A percentile compares a stretch with the other conserved stretches of the same genome.
Conservation (phyloP, 2,797 vertebrate species). For the Notoglanidium macrostoma region DNA sequence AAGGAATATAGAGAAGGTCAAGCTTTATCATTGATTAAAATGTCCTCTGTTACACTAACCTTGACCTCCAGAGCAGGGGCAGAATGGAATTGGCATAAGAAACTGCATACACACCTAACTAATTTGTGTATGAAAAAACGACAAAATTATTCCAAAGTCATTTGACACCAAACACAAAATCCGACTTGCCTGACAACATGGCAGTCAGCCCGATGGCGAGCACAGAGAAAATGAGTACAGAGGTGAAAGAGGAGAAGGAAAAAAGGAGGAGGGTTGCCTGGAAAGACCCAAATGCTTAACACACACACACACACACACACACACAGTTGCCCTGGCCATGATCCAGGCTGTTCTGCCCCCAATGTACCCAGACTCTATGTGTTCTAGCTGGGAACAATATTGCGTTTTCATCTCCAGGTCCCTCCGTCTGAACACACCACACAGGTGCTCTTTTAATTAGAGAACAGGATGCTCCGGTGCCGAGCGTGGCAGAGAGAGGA, state of each 20-base stretch:
- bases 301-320: slow-evolving; percentile 46
- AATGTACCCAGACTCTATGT: slow-evolving; percentile 63
- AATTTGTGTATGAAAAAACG: slow-evolving; percentile 27
- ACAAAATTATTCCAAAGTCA: slow-evolving; percentile 43
- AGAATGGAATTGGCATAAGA: slow-evolving; percentile 24
- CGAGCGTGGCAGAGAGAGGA: slow-evolving; percentile 45
- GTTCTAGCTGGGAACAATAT: slow-evolving; percentile 67
- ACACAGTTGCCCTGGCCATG: slow-evolving; percentile 63
- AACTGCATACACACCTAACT: slow-evolving; percentile 1
- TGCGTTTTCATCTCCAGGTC: slow-evolving; percentile 61
- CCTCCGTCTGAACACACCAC: slow-evolving; percentile 60
- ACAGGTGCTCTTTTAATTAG: slow-evolving; percentile 81
- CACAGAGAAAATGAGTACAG: slow-evolving; percentile 43
- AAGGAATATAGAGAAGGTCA: background rate
- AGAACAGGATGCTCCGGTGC: slow-evolving; percentile 56
- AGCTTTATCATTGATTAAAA: slow-evolving; percentile 40
- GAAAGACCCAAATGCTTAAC: slow-evolving; percentile 52
- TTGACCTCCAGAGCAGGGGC: slow-evolving; percentile 53
- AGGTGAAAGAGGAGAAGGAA: slow-evolving; percentile 49
- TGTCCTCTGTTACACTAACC: slow-evolving; percentile 50
- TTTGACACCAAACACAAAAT: slow-evolving; percentile 52
- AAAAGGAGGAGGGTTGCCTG: slow-evolving; percentile 43
- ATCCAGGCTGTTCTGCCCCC: slow-evolving; percentile 68
- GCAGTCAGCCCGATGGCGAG: slow-evolving; percentile 31
- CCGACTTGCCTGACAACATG: slow-evolving; percentile 47